Evolutionary conservation across 2,797 vertebrate species (phyloP).

Genomic region (Trachops cirrhosus): DNA sequence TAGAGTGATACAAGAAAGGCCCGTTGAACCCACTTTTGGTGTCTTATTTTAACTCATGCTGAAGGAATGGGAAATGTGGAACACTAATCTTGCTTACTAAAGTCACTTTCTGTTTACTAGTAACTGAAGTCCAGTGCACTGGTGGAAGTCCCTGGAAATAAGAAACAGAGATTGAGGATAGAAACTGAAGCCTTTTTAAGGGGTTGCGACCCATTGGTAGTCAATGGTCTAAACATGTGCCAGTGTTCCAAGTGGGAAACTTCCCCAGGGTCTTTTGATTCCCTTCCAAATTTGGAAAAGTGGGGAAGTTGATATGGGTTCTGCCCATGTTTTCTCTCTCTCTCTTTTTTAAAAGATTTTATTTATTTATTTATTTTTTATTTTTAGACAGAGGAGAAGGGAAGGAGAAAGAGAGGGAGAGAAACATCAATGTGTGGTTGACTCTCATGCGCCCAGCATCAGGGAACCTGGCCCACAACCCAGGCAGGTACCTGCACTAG

Average conservation of each 20-base stretch:
- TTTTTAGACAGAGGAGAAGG: too few relatives aligned
- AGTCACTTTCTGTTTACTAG: background rate
- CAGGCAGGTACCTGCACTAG: too few relatives aligned
- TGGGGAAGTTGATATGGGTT: fast-evolving
- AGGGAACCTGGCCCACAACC: too few relatives aligned
- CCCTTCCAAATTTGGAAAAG: background rate
- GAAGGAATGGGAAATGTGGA: too few relatives aligned
- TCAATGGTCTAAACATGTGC: fast-evolving
- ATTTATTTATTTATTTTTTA: too few relatives aligned
- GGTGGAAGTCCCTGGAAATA: background rate
- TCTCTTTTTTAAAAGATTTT: too few relatives aligned
- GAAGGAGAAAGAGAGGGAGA: too few relatives aligned
- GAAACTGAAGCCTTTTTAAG: background rate
- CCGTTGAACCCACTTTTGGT: background rate
- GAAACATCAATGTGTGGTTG: too few relatives aligned
- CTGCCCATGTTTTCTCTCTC: background rate
- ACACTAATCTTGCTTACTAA: background rate
- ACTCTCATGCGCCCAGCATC: too few relatives aligned
- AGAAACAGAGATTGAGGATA: background rate
- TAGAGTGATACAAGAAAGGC: background rate
- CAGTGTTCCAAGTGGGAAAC: background rate
- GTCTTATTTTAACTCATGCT: background rate
- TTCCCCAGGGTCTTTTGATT: background rate
- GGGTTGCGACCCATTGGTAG: too few relatives aligned
- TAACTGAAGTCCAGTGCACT: too few relatives aligned